A percentile compares a stretch with the other conserved stretches of the same genome.
Evolutionary conservation across 2,797 vertebrate genomes (phyloP).

Genomic region (Silurus lanzhouensis): DNA sequence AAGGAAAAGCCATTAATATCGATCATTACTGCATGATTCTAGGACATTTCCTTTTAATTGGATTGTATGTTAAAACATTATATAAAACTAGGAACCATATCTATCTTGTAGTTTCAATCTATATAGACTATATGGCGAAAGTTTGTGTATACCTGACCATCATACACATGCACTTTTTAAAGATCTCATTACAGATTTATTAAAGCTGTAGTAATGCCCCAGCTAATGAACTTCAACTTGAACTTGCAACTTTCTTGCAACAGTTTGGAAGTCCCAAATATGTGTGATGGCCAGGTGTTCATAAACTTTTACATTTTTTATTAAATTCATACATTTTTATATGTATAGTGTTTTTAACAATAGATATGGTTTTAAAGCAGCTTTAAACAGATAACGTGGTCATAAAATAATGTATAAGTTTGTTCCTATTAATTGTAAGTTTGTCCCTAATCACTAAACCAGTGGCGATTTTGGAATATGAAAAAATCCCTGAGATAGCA

Average conservation of each 20-base stretch:
- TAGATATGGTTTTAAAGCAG: no score
- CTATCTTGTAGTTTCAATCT: background rate
- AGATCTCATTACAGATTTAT: background rate
- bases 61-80: background rate
- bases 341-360: no score
- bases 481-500: no score
- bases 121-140: background rate
- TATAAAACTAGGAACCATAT: background rate
- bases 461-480: no score
- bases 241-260: background rate
- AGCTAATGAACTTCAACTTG: background rate
- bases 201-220: background rate
- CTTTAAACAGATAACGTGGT: no score
- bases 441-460: no score
- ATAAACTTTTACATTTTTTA: background rate
- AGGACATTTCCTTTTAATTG: background rate
- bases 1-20: background rate
- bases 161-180: background rate
- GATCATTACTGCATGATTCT: background rate
- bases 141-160: background rate
- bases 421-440: no score
- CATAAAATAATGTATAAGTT: no score
- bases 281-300: background rate
- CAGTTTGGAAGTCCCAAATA: background rate
- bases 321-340: background rate